phyloP scores from a whole-genome alignment of 1,140 invertebrate species.

The Drosophila lacertosa region DNA sequence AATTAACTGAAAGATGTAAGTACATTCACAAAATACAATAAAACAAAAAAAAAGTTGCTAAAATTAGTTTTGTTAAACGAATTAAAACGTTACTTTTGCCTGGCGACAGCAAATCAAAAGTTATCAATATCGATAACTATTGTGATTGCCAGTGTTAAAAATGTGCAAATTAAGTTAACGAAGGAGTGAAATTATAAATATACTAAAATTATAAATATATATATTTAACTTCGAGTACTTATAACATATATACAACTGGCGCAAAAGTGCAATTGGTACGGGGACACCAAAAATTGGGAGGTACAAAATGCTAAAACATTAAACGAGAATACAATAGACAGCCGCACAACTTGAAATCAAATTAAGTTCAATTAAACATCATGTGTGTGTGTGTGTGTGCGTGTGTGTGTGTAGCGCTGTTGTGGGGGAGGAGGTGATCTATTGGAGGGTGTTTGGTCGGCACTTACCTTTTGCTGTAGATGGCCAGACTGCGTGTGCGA shows the following conservation, averaged over 20 bases:
- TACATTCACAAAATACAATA: conserved; percentile 39
- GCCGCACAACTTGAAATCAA: conserved; percentile 48
- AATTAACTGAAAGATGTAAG: conserved; percentile 29
- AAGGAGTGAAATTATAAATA: conserved; percentile 17
- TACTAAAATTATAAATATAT: conserved; percentile 2
- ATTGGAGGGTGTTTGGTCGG: conserved; percentile 9
- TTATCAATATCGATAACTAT: conserved; percentile 14
- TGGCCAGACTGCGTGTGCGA: conserved; percentile 77
- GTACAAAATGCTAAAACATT: conserved; percentile 26
- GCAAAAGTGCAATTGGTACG: conserved; percentile 18
- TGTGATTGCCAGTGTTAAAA: conserved; percentile 10
- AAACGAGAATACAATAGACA: conserved; percentile 32
- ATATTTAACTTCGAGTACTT: background rate
- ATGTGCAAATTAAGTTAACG: conserved; percentile 28
- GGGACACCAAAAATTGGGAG: conserved; percentile 12
- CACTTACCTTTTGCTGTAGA: conserved; percentile 83
- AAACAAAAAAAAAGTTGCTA: conserved; percentile 15
- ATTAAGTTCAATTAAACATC: conserved; percentile 13
- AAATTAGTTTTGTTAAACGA: conserved; percentile 24
- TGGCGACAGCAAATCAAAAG: background rate
- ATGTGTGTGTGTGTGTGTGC: background rate
- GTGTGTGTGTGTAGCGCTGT: conserved; percentile 27
- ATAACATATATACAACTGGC: conserved; percentile 47
- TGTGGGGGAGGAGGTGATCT: background rate
- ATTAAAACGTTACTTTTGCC: conserved; percentile 4